Base-by-base conservation (phyloP, 2,113 vertebrate genomes). In the Gila orcuttii region DNA sequence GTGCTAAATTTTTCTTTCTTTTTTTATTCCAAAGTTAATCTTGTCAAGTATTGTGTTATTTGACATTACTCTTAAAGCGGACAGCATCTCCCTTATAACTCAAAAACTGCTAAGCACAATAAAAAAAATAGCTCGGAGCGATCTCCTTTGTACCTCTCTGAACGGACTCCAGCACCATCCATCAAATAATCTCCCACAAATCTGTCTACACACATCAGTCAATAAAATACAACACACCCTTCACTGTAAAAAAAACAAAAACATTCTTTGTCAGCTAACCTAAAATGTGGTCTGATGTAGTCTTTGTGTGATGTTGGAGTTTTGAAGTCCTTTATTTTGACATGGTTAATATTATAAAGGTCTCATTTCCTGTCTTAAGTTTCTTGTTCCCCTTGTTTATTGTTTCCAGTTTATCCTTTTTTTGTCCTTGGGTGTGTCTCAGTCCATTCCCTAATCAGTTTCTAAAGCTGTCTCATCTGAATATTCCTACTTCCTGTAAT, bases 301-400 rank as follows among this genome's bases (percentile, higher is more conserved):
- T 28, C 28, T 28, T 25, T 47, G 71, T 47, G 28, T 28, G 28
- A 74, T 23, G 15, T 47, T 15, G 25, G 23, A 11, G 62, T 74
- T 45, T 71, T 31, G 3, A 69, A 69, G 66, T 71, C 39, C 47
- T 74, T 77, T 76, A 78, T 55, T 59, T n/a, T 39, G 33, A 62
- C 13, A 42, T 81, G 39, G 36, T 39, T 62, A 2, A 39, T 7
- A 45, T 80, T 62, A 17, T 86, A 50, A 77, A 55, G 83, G 76
- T 39, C 77, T 80, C 88, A 89, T 84, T 86, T 45, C 73, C 76
- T 55, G 75, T 52, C 73, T 52, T 25, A 31, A 17, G n/a, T 31
- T 57, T 79, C 33, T 31, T 60, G 55, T 60, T n/a, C 12, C 2
- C 8, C 12, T 64, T 80, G 36, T 45, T 80, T 25, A 45, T 47